A percentile compares a stretch with the other conserved stretches of the same genome.
Conservation (phyloP, 1,140 invertebrate genomes). For the Lerema accius region DNA sequence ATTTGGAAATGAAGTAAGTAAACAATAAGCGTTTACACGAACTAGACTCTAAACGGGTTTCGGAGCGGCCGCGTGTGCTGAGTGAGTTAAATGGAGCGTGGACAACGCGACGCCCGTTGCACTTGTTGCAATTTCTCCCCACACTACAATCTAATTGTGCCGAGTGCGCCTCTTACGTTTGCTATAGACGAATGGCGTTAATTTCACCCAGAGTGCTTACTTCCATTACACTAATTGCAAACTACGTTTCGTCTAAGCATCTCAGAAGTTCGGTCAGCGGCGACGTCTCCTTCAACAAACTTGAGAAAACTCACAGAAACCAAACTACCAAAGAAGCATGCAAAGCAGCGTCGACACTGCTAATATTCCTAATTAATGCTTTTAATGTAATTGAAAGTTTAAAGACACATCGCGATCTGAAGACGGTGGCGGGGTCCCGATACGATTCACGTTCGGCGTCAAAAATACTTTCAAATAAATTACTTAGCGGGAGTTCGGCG, state of each 20-base stretch:
- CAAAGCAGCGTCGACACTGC: slow-evolving; percentile 64
- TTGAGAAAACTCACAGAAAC: slow-evolving; percentile 69
- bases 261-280: slow-evolving; percentile 67
- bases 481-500: slow-evolving; percentile 65
- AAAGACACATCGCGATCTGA: slow-evolving; percentile 61
- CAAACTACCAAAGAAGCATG: slow-evolving; percentile 64
- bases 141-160: slow-evolving; percentile 77
- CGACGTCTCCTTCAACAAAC: slow-evolving; percentile 66
- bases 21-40: slow-evolving; percentile 58
- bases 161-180: slow-evolving; percentile 70
- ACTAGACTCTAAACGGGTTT: slow-evolving; percentile 51
- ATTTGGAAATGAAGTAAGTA: slow-evolving; percentile 45
- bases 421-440: slow-evolving; percentile 35
- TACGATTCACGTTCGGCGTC: slow-evolving; percentile 50
- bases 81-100: slow-evolving; percentile 80
- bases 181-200: slow-evolving; percentile 79
- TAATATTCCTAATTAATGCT: slow-evolving; percentile 80
- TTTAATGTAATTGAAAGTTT: slow-evolving; percentile 79
- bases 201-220: slow-evolving; percentile 71
- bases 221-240: slow-evolving; percentile 81
- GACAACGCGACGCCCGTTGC: slow-evolving; percentile 66
- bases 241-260: slow-evolving; percentile 78
- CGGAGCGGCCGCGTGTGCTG: slow-evolving; percentile 58
- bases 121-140: slow-evolving; percentile 80
- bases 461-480: slow-evolving; percentile 79